Percentiles rank a stretch among this genome's conserved stretches.
Evolutionary conservation across 2,113 vertebrate species (phyloP).

Genomic region (Thinocorus orbignyianus): DNA sequence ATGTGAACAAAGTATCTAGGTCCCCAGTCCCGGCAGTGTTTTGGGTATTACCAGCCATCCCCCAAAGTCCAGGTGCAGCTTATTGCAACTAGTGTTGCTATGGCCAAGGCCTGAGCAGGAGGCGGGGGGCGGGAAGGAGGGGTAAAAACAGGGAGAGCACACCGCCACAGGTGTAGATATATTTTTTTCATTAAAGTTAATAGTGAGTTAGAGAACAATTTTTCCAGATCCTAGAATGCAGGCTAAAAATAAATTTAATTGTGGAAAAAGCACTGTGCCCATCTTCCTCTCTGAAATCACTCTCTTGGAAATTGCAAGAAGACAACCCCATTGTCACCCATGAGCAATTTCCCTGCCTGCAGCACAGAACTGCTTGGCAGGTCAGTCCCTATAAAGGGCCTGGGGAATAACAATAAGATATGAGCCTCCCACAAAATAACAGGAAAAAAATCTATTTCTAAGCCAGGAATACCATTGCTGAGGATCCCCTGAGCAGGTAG

Average conservation of each 20-base stretch:
- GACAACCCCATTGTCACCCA: background rate
- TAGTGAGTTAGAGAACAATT: background rate
- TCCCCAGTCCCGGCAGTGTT: too few species aligned
- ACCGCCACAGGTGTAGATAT: background rate
- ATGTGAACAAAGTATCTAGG: too few species aligned
- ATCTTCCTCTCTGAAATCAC: background rate
- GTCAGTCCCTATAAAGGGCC: background rate
- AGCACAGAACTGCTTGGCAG: background rate
- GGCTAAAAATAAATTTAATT: conserved; percentile 15
- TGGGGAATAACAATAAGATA: background rate
- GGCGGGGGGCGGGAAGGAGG: too few species aligned
- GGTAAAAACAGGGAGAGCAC: too few species aligned
- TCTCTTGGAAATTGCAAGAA: background rate
- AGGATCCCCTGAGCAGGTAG: background rate
- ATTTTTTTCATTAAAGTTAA: background rate
- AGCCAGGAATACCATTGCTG: background rate
- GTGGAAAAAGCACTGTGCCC: background rate
- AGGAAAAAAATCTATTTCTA: background rate
- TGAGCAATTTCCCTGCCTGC: background rate
- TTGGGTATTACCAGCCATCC: too few species aligned
- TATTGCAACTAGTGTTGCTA: too few species aligned
- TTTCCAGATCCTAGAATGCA: background rate
- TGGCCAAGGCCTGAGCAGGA: too few species aligned
- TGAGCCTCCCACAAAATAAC: accelerated
- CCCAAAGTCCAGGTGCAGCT: too few species aligned